A percentile compares a stretch with the other conserved stretches of the same genome.
Conservation (phyloP, 1,140 invertebrate genomes). For the Zaprionus kolodkinae region DNA sequence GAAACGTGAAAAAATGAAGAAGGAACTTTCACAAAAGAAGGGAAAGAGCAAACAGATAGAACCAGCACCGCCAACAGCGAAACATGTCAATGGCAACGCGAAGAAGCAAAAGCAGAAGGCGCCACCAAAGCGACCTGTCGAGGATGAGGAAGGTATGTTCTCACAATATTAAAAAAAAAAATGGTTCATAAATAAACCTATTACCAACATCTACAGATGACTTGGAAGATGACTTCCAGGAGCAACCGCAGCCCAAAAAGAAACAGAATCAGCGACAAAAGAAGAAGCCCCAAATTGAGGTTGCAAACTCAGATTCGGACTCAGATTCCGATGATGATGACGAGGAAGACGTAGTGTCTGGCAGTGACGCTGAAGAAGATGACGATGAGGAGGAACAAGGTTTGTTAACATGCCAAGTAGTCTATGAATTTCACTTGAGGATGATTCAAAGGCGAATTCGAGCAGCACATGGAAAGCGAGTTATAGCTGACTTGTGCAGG, state of each 20-base stretch:
- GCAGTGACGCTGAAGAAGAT: conserved; percentile 37
- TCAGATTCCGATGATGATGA: conserved; percentile 48
- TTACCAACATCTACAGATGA: conserved; percentile 41
- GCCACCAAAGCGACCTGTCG: conserved; percentile 24
- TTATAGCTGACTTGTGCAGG: conserved; percentile 54
- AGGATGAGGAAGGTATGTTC: conserved; percentile 48
- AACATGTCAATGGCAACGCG: conserved; percentile 43
- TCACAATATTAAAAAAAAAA: not conserved
- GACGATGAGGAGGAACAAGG: conserved; percentile 17
- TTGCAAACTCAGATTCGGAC: conserved; percentile 68
- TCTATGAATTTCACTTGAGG: conserved; percentile 21
- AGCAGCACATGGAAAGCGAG: conserved; percentile 50
- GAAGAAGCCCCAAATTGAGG: conserved; percentile 70
- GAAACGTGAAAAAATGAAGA: conserved; percentile 90
- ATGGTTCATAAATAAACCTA: not conserved
- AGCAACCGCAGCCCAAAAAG: conserved; percentile 52
- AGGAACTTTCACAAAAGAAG: conserved; percentile 86
- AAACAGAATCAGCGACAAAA: conserved; percentile 52
- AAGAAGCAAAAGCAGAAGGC: conserved; percentile 50
- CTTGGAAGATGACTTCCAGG: conserved; percentile 66
- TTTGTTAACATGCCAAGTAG: not conserved
- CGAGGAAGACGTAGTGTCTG: conserved; percentile 11
- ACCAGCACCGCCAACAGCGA: not conserved
- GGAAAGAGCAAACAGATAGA: conserved; percentile 52
- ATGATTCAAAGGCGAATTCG: conserved; percentile 82